These are phyloP conservation scores for Spatulosminthurus flaviceps DNA, from an alignment of 2,888 invertebrate genomes.

Conservation along the genomic window DNA sequence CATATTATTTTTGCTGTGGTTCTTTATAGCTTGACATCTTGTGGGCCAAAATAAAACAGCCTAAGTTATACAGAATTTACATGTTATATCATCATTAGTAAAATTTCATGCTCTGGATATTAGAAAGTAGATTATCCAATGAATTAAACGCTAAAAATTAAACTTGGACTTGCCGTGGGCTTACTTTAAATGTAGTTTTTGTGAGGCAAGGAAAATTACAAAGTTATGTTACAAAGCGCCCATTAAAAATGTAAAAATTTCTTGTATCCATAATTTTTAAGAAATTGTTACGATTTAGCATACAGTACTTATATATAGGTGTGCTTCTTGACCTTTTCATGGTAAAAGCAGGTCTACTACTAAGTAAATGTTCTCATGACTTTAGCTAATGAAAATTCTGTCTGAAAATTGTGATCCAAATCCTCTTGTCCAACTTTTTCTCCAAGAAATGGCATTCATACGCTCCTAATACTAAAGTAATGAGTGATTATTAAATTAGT, in stretches of 20 bases:
- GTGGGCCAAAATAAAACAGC: no score
- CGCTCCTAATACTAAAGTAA: conserved; percentile 7
- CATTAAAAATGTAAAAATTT: conserved; percentile 43
- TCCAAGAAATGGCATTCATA: not conserved
- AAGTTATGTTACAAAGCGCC: conserved; percentile 33
- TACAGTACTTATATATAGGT: not conserved
- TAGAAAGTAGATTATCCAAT: no score
- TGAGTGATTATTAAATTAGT: conserved; percentile 23
- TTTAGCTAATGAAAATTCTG: not conserved
- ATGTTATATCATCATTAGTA: no score
- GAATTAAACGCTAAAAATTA: not conserved
- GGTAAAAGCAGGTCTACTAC: not conserved
- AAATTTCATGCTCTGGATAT: no score
- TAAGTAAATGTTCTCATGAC: no score
- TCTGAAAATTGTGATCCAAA: conserved; percentile 3
- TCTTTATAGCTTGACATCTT: no score
- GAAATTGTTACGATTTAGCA: not conserved
- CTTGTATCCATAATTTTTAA: not conserved
- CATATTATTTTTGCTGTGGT: no score
- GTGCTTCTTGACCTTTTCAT: not conserved
- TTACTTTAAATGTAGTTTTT: not conserved
- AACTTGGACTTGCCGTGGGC: not conserved
- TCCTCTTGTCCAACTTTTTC: not conserved
- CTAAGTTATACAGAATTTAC: no score
- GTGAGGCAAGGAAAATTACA: conserved; percentile 19